These are phyloP conservation scores for Melanotus villosus DNA, from an alignment of 2,888 invertebrate species.

Conservation along the genomic window DNA sequence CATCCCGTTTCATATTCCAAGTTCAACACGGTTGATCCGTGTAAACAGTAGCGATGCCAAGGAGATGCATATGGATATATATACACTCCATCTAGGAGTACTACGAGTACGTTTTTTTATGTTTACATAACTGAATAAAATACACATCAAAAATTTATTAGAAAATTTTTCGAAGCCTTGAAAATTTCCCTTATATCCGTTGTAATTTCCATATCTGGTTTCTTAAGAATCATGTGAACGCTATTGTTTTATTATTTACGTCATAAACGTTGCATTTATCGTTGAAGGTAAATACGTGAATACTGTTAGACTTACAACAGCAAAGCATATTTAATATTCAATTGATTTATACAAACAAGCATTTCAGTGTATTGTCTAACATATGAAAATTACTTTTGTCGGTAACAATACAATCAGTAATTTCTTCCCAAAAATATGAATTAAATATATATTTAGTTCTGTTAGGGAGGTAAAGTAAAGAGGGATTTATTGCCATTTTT, in stretches of 20 bases:
- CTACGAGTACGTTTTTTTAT: conserved; percentile 9
- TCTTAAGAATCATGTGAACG: not conserved
- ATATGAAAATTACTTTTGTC: no score
- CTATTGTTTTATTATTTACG: conserved; percentile 11
- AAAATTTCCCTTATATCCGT: conserved; percentile 5
- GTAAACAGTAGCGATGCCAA: conserved; percentile 11
- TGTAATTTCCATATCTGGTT: no score
- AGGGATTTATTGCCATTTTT: no score
- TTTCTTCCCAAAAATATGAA: no score
- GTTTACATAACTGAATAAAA: conserved; percentile 23
- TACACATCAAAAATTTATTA: conserved; percentile 15
- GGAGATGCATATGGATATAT: conserved; percentile 6
- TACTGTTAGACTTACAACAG: no score
- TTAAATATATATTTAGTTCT: no score
- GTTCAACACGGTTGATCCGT: conserved; percentile 20
- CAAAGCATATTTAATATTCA: no score
- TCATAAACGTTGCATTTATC: not conserved
- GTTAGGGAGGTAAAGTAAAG: no score
- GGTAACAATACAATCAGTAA: no score
- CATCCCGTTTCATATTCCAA: conserved; percentile 5
- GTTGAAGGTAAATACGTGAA: no score
- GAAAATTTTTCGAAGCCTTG: conserved; percentile 14
- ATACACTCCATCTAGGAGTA: conserved; percentile 10
- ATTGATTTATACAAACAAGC: no score
- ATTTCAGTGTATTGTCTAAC: no score